These are phyloP conservation scores for Drosophila neonasuta DNA, from an alignment of 2,888 invertebrate species.

Conservation along the genomic window DNA sequence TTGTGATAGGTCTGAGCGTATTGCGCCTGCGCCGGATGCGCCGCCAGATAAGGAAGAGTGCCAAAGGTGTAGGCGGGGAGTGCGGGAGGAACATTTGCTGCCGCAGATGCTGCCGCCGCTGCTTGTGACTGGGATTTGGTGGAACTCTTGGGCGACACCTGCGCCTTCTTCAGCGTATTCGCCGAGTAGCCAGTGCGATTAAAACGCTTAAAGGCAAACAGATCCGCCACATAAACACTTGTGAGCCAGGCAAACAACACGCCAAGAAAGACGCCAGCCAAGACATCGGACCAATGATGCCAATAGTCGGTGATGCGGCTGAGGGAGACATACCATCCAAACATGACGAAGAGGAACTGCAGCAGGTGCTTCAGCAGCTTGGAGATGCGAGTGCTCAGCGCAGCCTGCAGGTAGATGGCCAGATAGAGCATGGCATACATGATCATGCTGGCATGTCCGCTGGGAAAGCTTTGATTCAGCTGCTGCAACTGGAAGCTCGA, in stretches of 20 bases:
- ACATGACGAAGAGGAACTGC: constrained; percentile 84
- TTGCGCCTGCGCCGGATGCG: constrained; percentile 72
- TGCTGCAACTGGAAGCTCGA: constrained; percentile 85
- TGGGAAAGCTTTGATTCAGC: constrained; percentile 93
- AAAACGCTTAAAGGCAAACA: constrained; percentile 69
- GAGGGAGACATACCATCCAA: constrained; percentile 78
- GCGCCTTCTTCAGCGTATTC: constrained; percentile 54
- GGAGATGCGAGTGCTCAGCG: constrained; percentile 90
- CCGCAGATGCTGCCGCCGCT: constrained; percentile 20
- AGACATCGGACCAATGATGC: constrained; percentile 79
- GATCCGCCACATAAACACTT: constrained; percentile 66
- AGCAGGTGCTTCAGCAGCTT: constrained; percentile 91
- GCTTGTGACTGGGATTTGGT: constrained; percentile 54
- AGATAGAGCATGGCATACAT: constrained; percentile 93
- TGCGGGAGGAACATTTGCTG: constrained; percentile 55
- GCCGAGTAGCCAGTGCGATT: constrained; percentile 52
- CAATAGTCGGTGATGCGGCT: constrained; percentile 74
- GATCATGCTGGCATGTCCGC: constrained; percentile 94
- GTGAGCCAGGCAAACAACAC: constrained; percentile 68
- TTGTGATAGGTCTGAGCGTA: constrained; percentile 79
- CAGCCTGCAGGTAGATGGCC: constrained; percentile 93
- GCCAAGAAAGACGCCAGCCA: constrained; percentile 71
- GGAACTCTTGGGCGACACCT: constrained; percentile 64
- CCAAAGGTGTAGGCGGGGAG: constrained; percentile 79
- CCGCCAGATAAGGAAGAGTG: constrained; percentile 73